A percentile compares a stretch with the other conserved stretches of the same genome.
These are phyloP conservation scores for Theocolax elegans DNA, from an alignment of 1,140 invertebrate genomes.

Conservation along the genomic window DNA sequence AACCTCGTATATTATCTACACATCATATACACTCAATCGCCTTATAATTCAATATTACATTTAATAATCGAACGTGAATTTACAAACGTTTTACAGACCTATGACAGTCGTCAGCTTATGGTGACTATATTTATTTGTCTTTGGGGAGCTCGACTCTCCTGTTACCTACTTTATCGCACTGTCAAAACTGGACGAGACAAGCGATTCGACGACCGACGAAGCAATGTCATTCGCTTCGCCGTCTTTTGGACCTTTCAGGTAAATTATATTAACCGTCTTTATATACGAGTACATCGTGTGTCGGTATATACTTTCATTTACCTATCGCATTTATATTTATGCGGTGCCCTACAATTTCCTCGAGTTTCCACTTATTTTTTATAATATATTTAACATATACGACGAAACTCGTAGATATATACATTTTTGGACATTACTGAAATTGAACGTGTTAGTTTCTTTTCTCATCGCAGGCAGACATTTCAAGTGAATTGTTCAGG, in stretches of 20 bases:
- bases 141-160: conserved; percentile 86
- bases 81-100: conserved; percentile 71
- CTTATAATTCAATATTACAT: neutral
- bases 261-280: no score
- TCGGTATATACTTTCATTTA: no score
- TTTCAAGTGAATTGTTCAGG: no score
- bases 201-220: conserved; percentile 88
- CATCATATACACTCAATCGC: neutral
- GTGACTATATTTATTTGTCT: conserved; percentile 86
- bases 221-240: conserved; percentile 86
- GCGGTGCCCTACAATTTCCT: no score
- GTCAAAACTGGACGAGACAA: conserved; percentile 90
- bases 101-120: conserved; percentile 87
- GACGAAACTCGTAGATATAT: no score
- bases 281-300: no score
- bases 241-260: conserved; percentile 94
- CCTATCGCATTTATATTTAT: no score
- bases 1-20: neutral
- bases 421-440: no score
- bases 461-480: no score
- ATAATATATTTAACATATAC: no score
- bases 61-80: neutral
- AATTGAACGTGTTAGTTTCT: neutral
- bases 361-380: no score
- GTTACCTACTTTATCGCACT: conserved; percentile 88